Percentiles rank a stretch among this genome's conserved stretches.
Evolutionary conservation across 2,888 invertebrate genomes (phyloP).

Genomic region (Drosophila formosana): DNA sequence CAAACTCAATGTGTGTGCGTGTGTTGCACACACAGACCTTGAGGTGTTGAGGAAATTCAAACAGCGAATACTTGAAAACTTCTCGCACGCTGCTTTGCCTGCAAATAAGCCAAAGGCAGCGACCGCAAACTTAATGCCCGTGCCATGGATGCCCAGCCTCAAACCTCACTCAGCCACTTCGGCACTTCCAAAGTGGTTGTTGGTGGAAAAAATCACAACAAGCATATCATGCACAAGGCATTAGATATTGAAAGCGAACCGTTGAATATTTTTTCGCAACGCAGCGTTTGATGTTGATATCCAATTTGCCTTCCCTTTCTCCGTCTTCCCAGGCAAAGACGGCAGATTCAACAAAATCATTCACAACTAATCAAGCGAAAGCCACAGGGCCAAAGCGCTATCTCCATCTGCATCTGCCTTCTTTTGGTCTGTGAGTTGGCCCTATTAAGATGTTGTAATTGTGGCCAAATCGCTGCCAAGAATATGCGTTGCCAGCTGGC

Average conservation of each 20-base stretch:
- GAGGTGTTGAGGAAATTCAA: constrained; percentile 52
- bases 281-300: constrained; percentile 46
- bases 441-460: constrained; percentile 72
- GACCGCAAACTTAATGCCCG: constrained; percentile 40
- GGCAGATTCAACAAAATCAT: constrained; percentile 49
- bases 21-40: constrained; percentile 34
- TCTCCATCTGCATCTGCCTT: neutral
- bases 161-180: neutral
- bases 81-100: constrained; percentile 48
- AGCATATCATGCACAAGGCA: constrained; percentile 19
- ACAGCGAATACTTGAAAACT: constrained; percentile 56
- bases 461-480: constrained; percentile 72
- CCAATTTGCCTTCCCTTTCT: neutral
- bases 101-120: constrained; percentile 62
- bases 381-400: constrained; percentile 17
- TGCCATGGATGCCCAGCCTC: neutral
- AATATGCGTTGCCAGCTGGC: constrained; percentile 44
- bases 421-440: constrained; percentile 19
- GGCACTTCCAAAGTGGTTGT: neutral
- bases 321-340: neutral
- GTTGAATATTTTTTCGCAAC: constrained; percentile 31
- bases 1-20: constrained; percentile 38
- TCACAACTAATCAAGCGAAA: constrained; percentile 63
- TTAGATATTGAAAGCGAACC: constrained; percentile 13
- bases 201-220: neutral